phyloP scores from a whole-genome alignment of 1,140 invertebrate genomes.

The Chironomus tepperi region DNA sequence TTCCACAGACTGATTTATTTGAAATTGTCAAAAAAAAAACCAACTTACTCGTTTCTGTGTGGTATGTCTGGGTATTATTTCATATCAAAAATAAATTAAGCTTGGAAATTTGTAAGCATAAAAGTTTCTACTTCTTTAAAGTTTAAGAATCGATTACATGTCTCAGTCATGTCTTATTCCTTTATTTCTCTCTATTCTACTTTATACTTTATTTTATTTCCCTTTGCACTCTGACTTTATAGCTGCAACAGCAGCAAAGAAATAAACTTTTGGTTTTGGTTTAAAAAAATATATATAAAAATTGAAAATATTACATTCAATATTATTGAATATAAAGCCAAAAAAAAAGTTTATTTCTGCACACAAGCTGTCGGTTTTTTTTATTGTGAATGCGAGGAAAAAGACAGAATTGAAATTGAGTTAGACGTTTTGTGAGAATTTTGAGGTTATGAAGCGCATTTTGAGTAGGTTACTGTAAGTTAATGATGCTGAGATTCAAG shows the following conservation, averaged over 20 bases:
- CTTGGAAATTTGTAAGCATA: neutral
- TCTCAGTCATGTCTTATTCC: neutral
- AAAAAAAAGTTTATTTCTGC: neutral
- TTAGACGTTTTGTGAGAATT: no score
- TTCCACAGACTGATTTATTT: no score
- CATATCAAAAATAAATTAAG: no score
- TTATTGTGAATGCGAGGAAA: neutral
- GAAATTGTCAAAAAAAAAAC: no score
- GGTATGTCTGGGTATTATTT: no score
- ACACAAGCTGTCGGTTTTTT: slow-evolving; percentile 9
- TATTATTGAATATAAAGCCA: slow-evolving; percentile 9
- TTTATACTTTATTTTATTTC: neutral
- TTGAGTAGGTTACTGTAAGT: no score
- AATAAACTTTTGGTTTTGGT: neutral
- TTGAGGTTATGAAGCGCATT: no score
- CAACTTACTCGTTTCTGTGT: no score
- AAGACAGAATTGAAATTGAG: neutral
- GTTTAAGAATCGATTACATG: slow-evolving; percentile 7
- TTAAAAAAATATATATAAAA: neutral
- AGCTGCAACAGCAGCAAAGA: neutral
- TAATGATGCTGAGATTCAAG: no score
- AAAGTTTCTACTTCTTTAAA: neutral
- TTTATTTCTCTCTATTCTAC: neutral
- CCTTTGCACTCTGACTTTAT: slow-evolving; percentile 12
- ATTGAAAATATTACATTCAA: slow-evolving; percentile 3